Percentiles rank a stretch among this genome's conserved stretches.
Conservation (phyloP, 2,113 vertebrate species). For the Lutjanus erythropterus region DNA sequence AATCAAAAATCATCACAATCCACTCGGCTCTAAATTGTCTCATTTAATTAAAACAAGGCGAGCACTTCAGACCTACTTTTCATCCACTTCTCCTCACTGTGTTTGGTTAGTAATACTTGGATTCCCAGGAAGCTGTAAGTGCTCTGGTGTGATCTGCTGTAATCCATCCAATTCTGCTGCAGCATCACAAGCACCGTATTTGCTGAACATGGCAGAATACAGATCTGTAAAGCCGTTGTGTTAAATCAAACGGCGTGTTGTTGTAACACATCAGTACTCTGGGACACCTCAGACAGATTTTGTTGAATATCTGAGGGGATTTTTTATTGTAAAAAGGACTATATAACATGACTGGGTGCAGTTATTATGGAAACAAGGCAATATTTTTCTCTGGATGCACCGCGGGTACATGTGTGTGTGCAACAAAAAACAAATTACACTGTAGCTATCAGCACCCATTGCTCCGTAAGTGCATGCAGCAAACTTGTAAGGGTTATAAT, state of each 20-base stretch:
- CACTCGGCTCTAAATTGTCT: constrained; percentile 34
- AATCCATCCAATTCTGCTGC: constrained; percentile 54
- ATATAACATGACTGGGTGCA: constrained; percentile 14
- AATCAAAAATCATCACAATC: constrained; percentile 43
- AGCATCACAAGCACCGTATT: constrained; percentile 26
- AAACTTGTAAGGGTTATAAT: constrained; percentile 64
- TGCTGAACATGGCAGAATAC: constrained; percentile 42
- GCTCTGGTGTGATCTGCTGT: constrained; percentile 32
- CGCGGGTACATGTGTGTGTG: not conserved
- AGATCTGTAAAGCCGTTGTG: constrained; percentile 18
- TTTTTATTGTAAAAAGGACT: not conserved
- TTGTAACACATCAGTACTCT: not conserved
- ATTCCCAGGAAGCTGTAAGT: constrained; percentile 25
- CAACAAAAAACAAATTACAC: constrained; percentile 45
- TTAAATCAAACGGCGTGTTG: constrained; percentile 17
- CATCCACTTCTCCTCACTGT: constrained; percentile 5
- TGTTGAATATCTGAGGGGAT: not conserved
- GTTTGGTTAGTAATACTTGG: constrained; percentile 41
- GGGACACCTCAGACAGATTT: constrained; percentile 1
- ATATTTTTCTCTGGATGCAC: constrained; percentile 8
- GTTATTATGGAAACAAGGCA: constrained; percentile 31
- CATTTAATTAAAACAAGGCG: constrained; percentile 42
- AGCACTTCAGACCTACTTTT: constrained; percentile 44
- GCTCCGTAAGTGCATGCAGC: constrained; percentile 41
- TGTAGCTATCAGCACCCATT: constrained; percentile 23